Conservation (phyloP, 2,797 vertebrate species). For the Triplophysa bombifrons region DNA sequence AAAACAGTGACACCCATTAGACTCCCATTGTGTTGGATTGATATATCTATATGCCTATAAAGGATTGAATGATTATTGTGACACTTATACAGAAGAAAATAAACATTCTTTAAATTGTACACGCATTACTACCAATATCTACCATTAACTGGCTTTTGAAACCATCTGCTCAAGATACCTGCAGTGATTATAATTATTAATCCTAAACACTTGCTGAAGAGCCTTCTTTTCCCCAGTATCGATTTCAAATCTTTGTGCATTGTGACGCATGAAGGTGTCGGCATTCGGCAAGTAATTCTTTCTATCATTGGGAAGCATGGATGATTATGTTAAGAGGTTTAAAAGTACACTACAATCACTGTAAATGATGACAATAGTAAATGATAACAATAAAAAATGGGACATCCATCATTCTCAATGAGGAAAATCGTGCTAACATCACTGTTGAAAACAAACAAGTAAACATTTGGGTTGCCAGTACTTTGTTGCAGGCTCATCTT, state of each 20-base stretch:
- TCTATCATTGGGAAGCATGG: background rate
- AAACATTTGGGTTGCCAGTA: background rate
- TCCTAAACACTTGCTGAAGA: background rate
- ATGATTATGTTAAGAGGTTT: too few species aligned
- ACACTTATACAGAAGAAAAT: background rate
- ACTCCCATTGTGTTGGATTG: constrained; percentile 24
- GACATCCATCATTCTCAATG: constrained; percentile 7
- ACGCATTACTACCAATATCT: background rate
- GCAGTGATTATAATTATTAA: background rate
- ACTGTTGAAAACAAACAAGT: background rate
- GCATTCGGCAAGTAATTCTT: background rate
- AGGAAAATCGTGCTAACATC: constrained; percentile 11
- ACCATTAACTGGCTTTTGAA: background rate
- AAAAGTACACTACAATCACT: too few species aligned
- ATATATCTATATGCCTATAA: background rate
- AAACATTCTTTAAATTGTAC: background rate
- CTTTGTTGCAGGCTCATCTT: background rate
- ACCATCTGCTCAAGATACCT: background rate
- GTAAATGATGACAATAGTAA: too few species aligned
- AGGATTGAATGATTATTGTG: background rate
- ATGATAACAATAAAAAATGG: too few species aligned
- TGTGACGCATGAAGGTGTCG: background rate
- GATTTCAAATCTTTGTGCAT: too few species aligned
- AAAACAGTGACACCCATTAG: constrained; percentile 28
- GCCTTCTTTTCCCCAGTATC: background rate